Evolutionary conservation across 2,888 invertebrate genomes (phyloP).

Genomic region (Coremacera marginata): DNA sequence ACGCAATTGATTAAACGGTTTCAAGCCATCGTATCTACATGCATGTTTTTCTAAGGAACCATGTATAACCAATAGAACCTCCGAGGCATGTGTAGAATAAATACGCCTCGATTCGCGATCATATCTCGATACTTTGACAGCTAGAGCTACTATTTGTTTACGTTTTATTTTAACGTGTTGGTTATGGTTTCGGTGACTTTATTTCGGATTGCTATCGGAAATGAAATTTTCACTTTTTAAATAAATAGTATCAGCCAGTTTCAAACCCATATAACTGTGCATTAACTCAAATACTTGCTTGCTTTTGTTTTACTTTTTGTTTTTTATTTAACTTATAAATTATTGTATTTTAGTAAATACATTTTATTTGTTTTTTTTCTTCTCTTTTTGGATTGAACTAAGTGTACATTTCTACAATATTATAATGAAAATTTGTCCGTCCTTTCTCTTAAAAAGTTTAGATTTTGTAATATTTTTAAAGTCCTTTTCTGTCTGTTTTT

Average conservation of each 20-base stretch:
- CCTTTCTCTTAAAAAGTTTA: background rate
- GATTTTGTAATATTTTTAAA: background rate
- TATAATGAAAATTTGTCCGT: background rate
- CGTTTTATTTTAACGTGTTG: background rate
- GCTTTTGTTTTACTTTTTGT: background rate
- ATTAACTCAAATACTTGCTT: background rate
- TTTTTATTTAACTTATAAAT: slow-evolving; percentile 11
- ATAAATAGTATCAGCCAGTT: background rate
- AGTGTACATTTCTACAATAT: slow-evolving; percentile 28
- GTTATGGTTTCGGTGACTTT: background rate
- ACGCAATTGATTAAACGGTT: background rate
- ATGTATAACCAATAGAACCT: background rate
- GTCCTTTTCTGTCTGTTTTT: background rate
- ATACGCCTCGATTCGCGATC: slow-evolving; percentile 3
- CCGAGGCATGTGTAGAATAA: background rate
- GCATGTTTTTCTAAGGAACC: too few species aligned
- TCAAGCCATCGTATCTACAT: too few species aligned
- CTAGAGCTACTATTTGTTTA: slow-evolving; percentile 6
- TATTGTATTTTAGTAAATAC: slow-evolving; percentile 27
- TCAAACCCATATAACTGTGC: background rate
- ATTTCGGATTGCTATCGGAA: background rate
- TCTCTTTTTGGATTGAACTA: slow-evolving; percentile 15
- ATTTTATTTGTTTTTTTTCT: background rate
- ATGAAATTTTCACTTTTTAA: background rate
- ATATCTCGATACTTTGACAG: slow-evolving; percentile 1